Evolutionary conservation across 35 echinoderm and acorn worm species (phyloP), one percentile per base, ranked within the genome.

Genomic region (Lytechinus pictus): DNA sequence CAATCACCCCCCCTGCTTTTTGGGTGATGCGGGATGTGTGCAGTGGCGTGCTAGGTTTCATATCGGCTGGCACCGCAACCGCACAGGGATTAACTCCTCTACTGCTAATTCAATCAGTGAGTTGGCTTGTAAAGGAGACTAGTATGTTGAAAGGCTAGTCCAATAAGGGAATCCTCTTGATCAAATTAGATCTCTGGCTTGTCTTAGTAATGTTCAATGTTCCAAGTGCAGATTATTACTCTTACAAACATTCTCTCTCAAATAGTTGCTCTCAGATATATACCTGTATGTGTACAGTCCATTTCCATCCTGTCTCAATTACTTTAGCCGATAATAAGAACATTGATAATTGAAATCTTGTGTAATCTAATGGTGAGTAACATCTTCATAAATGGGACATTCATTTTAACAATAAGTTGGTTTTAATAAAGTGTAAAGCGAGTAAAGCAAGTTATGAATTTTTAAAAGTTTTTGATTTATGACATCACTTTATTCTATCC

Each of bases 1-100:
- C 92, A 93, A 93, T 93, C 92, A 93, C 88, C 88, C 52, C 87
- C 88, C 66, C n/a, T 79, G 88, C 88, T 90, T 90, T 90, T 12
- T 10, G 88, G 11, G 88, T 51, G 66, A 79, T 79, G 14, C 88
- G 88, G 87, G 29, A 52, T 90, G 88, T 90, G 52, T 90, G 52
- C 88, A 44, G 29, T 10, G 28, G 88, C 92, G 52, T 54, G 27
- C 55, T 12, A 9, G 92, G 54, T 93, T 93, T 93, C 92, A 93
- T 93, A 93, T 93, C 54, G 88, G 28, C 88, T 90, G 54, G 53
- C 52, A 57, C 53, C 53, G 92, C n/a, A 33, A 33, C n/a, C 53
- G 28, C 92, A 57, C 27, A 3, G 28, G 52, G 92, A 53, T 54
- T 27, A 93, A 33, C 27, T 27, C 28, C 54, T 57, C n/a, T 55